Evolutionary conservation across 1,140 invertebrate genomes (phyloP).

Genomic region (Philotrypesis tridentata): DNA sequence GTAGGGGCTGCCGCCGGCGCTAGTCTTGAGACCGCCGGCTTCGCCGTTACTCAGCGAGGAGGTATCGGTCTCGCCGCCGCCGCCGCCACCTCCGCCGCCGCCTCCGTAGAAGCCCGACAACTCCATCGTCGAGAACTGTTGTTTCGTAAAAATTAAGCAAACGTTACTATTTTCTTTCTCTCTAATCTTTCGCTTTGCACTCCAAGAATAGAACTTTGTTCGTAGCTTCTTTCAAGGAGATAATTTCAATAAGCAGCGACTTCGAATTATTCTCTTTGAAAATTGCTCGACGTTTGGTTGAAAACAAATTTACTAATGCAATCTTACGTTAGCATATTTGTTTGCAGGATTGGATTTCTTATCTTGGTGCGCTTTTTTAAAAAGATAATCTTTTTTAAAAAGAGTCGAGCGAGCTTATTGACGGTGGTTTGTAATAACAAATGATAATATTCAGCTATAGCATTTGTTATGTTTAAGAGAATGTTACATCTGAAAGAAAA

Average conservation of each 20-base stretch:
- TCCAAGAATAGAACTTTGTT: background rate
- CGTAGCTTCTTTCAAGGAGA: too few species aligned
- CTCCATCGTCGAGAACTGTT: conserved; percentile 83
- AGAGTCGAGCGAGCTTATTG: conserved; percentile 1
- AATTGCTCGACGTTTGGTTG: too few species aligned
- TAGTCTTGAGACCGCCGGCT: conserved; percentile 78
- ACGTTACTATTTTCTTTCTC: background rate
- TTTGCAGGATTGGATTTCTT: background rate
- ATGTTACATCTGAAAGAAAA: background rate
- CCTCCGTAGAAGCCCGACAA: conserved; percentile 89
- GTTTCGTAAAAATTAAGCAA: conserved; percentile 42
- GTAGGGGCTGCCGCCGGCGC: conserved; percentile 85
- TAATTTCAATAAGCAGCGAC: too few species aligned
- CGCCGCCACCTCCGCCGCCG: conserved; percentile 70
- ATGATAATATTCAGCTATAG: background rate
- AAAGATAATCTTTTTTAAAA: background rate
- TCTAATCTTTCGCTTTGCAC: background rate
- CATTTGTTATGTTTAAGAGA: background rate
- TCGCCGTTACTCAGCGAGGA: conserved; percentile 77
- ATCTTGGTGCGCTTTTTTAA: background rate
- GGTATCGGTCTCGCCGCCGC: conserved; percentile 78
- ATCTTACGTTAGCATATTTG: too few species aligned
- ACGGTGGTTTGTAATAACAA: background rate
- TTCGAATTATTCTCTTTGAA: too few species aligned
- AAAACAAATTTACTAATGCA: too few species aligned